phyloP scores from a whole-genome alignment of 2,797 vertebrate species.

The Spinibarbus caldwelli region DNA sequence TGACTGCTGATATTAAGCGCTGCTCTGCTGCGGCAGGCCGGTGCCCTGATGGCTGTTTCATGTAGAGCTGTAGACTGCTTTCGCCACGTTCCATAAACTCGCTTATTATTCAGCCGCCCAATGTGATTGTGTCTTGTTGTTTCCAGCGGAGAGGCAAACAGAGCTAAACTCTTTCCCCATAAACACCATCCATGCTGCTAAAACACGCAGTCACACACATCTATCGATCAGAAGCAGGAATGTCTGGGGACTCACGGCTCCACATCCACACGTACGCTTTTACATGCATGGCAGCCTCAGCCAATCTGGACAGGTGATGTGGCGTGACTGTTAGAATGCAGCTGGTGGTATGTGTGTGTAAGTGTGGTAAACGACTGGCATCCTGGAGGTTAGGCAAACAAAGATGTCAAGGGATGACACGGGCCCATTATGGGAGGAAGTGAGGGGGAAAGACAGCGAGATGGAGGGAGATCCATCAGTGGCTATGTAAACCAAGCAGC shows the following conservation, averaged over 20 bases:
- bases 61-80: constrained; percentile 71
- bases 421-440: constrained; percentile 50
- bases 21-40: constrained; percentile 70
- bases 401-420: constrained; percentile 74
- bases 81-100: constrained; percentile 81
- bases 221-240: constrained; percentile 26
- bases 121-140: constrained; percentile 72
- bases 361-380: constrained; percentile 37
- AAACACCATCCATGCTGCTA: constrained; percentile 27
- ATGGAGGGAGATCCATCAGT: constrained; percentile 68
- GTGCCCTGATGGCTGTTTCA: constrained; percentile 78
- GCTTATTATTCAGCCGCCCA: constrained; percentile 79
- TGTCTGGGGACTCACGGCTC: not conserved
- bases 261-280: not conserved
- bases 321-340: constrained; percentile 41
- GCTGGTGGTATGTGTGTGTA: constrained; percentile 18
- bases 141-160: constrained; percentile 68
- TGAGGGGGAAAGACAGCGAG: constrained; percentile 62
- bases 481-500: constrained; percentile 64
- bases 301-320: constrained; percentile 52
- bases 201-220: constrained; percentile 34
- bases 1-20: constrained; percentile 81
- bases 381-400: constrained; percentile 70
- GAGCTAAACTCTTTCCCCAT: constrained; percentile 42
- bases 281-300: constrained; percentile 15